A percentile compares a stretch with the other conserved stretches of the same genome.
These are phyloP conservation scores for Tetramorium alpestre DNA, from an alignment of 1,140 invertebrate species.

Conservation along the genomic window DNA sequence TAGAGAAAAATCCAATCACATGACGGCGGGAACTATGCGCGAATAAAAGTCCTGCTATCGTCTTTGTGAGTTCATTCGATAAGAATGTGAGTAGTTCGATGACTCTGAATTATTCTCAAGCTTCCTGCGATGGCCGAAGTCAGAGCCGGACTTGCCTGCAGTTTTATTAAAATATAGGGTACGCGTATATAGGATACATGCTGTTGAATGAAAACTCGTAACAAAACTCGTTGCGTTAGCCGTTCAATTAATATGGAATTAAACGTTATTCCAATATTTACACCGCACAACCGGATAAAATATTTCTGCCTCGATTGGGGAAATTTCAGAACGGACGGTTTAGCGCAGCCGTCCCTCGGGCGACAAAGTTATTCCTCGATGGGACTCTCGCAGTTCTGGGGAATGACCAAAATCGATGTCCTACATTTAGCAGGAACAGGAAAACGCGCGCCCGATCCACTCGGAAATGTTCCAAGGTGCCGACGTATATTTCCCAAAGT, in stretches of 20 bases:
- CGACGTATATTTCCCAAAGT: conserved; percentile 36
- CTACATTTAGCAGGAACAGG: conserved; percentile 47
- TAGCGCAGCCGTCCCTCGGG: background rate
- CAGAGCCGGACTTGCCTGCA: background rate
- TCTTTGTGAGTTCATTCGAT: background rate
- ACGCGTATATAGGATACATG: background rate
- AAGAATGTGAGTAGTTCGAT: background rate
- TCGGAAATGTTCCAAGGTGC: conserved; percentile 36
- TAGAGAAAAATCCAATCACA: background rate
- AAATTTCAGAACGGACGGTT: conserved; percentile 13
- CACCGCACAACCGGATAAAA: background rate
- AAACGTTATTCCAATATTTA: background rate
- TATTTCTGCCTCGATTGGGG: background rate
- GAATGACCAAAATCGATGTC: conserved; percentile 58
- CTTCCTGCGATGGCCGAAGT: background rate
- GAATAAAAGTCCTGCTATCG: background rate
- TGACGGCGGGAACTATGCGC: background rate
- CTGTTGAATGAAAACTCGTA: background rate
- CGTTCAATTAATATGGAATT: background rate
- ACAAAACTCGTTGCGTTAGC: background rate
- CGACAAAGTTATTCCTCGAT: conserved; percentile 29
- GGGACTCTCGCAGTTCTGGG: conserved; percentile 1
- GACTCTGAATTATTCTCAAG: background rate
- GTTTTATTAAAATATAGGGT: background rate
- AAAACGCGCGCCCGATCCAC: conserved; percentile 33